Base-by-base conservation (phyloP, 2,797 vertebrate genomes). In the Sternarchorhynchus goeldii region DNA sequence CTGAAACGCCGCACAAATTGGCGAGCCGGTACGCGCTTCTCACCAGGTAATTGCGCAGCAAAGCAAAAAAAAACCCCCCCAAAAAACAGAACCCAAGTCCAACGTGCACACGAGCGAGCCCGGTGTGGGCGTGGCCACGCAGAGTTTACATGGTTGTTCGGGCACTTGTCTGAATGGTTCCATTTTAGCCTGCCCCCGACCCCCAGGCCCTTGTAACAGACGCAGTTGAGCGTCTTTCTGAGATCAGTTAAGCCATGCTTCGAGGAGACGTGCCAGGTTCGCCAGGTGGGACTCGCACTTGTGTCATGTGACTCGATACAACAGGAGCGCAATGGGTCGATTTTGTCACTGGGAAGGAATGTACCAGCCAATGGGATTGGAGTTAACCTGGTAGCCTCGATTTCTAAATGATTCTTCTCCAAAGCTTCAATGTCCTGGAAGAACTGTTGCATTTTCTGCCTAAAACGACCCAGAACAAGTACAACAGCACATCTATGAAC, bases 121-220 rank as follows among this genome's bases (percentile, higher is more conserved):
- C 60, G 60, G 66, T n/a, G 57, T 50, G 25, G 58, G 45, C 32
- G 55, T 68, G 45, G 63, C 32, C 25, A 25, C 14, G 45, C 1
- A 65, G 53, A 56, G 29, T 69, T n/a, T 7, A 18, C n/a, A 29
- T 18, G 32, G 67, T 73, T 77, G 75, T 81, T 80, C 76, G 84
- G 83, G 85, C 89, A 88, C 78, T 89, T 76, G 90, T 91, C 91
- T 90, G 86, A 88, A 88, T 88, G 78, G 82, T 83, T 64, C 80
- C 81, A 87, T 88, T 88, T 81, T 82, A 87, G 85, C 84, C 88
- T 82, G 79, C 84, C 83, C 67, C 77, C 90, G 86, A 88, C 88
- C 89, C 83, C 86, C 82, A 83, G 84, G 86, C 78, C 87, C 85
- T 87, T 85, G 85, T 85, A 88, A 81, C 83, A 86, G 88, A 90